Conservation (phyloP, 35 echinoderm and acorn worm species). For the Hemicentrotus pulcherrimus region DNA sequence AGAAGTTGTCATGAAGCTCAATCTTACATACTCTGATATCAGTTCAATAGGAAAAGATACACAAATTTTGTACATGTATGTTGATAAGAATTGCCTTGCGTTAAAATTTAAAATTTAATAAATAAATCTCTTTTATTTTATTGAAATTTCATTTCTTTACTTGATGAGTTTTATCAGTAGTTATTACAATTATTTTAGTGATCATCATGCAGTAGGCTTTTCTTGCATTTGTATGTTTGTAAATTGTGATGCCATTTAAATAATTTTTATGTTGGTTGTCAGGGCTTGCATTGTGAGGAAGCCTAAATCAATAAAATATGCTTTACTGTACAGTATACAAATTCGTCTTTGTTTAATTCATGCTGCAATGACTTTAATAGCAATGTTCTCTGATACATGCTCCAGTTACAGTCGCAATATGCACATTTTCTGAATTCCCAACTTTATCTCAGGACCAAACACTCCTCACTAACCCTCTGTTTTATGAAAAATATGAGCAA, state of each 20-base stretch:
- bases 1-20: not conserved
- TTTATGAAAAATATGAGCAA: too few species aligned
- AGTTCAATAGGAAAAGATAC: not conserved
- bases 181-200: not conserved
- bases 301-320: conserved; percentile 21
- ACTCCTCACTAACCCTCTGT: too few species aligned
- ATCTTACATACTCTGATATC: not conserved
- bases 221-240: conserved; percentile 37
- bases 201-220: not conserved
- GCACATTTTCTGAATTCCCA: too few species aligned
- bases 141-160: not conserved
- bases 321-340: conserved; percentile 41
- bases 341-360: not conserved
- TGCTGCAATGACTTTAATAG: not conserved
- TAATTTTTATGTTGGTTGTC: conserved; percentile 11
- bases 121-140: conserved; percentile 6
- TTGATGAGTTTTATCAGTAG: not conserved
- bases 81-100: not conserved
- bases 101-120: not conserved
- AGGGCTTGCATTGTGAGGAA: conserved; percentile 16
- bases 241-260: conserved; percentile 34
- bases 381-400: too few species aligned
- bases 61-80: not conserved
- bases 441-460: too few species aligned
- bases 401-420: too few species aligned